phyloP scores from a whole-genome alignment of 2,888 invertebrate genomes.

The Luffia ferchaultella region DNA sequence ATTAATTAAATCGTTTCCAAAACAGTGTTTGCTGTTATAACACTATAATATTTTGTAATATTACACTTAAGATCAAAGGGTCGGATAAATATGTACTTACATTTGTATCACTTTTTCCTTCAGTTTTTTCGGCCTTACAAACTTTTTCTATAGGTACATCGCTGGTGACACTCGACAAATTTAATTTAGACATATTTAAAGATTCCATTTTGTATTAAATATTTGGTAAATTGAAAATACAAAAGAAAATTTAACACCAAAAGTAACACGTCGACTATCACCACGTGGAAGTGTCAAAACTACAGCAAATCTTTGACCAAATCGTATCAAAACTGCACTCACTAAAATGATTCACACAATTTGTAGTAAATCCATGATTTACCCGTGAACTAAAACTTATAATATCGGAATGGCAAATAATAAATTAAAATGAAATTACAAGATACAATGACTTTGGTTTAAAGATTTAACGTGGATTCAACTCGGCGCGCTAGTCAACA shows the following conservation, averaged over 20 bases:
- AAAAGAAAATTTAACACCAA: conserved; percentile 11
- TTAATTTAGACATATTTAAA: conserved; percentile 50
- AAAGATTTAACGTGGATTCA: not conserved
- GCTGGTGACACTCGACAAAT: conserved; percentile 44
- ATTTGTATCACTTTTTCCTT: conserved; percentile 33
- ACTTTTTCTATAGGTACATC: conserved; percentile 30
- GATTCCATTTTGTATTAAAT: conserved; percentile 36
- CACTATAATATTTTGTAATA: too few species aligned
- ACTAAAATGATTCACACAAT: not conserved
- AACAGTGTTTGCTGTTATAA: too few species aligned
- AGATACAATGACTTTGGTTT: not conserved
- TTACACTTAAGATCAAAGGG: too few species aligned
- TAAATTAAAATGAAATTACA: conserved; percentile 1
- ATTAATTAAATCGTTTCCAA: too few species aligned
- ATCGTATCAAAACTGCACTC: conserved; percentile 12
- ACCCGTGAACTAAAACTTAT: not conserved
- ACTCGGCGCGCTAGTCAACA: too few species aligned
- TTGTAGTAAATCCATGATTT: not conserved
- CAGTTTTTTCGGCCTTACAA: conserved; percentile 29
- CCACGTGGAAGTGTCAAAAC: conserved; percentile 62
- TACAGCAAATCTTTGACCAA: too few species aligned
- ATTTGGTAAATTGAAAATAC: not conserved
- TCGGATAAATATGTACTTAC: conserved; percentile 37
- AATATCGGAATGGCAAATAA: not conserved
- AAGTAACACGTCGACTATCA: conserved; percentile 57